Evolutionary conservation across 2,888 invertebrate genomes (phyloP), one percentile per base, ranked within the genome.

Genomic region (Kryphioiulus occultus): DNA sequence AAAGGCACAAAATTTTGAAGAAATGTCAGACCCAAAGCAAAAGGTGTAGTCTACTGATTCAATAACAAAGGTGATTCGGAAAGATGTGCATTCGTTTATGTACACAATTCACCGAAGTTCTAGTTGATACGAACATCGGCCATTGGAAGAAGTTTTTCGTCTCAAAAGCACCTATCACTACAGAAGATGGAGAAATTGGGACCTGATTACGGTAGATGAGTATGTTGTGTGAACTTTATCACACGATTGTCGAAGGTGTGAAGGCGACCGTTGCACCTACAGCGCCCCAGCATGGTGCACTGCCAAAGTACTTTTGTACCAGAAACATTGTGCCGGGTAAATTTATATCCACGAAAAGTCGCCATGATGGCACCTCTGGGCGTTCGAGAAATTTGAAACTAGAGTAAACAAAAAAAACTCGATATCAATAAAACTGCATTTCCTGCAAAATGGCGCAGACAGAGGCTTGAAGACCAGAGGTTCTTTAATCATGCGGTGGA

Each of bases 291-390:
- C 78, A 78, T 78, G 15, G 30, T 78, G 30, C 78, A 78, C 15
- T 78, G 78, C 78, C 78, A 78, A 12, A 78, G 78, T 15, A 78
- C 26, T 78, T 78, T 78, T 9, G 78, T 30, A 78, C 78, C 78
- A 78, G 78, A 78, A 78, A 78, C 30, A 78, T 78, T 78, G 78
- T 78, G 78, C 2, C 78, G 78, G 17, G 78, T 78, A 30, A 78
- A 78, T 15, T 78, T 78, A 30, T 78, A 78, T 78, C 78, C 78
- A 30, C 78, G 78, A 78, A 78, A 78, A 78, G 78, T 78, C 30
- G 78, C 78, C 78, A 78, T 78, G 30, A 78, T 30, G 26, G 78
- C 78, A 30, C 78, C 78, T 78, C 78, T 30, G 30, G 78, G 78
- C 4, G 78, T 78, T 78, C 78, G 26, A 10, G 78, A 78, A 78